These are phyloP conservation scores for Adelognathus sp. DNA, from an alignment of 2,888 invertebrate species.

Conservation along the genomic window DNA sequence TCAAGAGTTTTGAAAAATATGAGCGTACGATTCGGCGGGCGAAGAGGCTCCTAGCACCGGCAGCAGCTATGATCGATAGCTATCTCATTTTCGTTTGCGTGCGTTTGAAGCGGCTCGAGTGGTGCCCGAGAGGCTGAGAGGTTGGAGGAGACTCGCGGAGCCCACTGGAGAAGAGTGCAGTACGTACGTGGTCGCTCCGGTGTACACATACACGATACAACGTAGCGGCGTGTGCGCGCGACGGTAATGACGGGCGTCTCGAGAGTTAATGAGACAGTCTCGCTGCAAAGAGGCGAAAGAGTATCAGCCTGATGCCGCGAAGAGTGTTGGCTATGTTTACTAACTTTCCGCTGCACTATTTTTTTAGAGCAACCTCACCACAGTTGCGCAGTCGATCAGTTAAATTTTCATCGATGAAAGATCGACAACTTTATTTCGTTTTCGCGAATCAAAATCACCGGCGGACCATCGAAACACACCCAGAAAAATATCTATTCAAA, in stretches of 20 bases:
- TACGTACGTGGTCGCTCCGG: constrained; percentile 31
- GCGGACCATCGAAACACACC: too few relatives aligned
- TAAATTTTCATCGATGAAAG: too few relatives aligned
- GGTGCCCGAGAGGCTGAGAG: constrained; percentile 53
- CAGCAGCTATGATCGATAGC: constrained; percentile 64
- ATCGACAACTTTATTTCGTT: too few relatives aligned
- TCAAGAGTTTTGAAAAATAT: constrained; percentile 36
- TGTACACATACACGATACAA: constrained; percentile 32
- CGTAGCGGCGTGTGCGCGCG: constrained; percentile 29
- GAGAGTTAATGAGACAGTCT: constrained; percentile 70
- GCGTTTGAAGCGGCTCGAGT: constrained; percentile 64
- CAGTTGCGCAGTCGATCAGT: too few relatives aligned
- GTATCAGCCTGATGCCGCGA: constrained; percentile 18
- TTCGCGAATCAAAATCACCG: too few relatives aligned
- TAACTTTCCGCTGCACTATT: neutral
- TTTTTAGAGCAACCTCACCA: too few relatives aligned
- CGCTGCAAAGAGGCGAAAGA: constrained; percentile 43
- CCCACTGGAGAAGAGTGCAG: constrained; percentile 18
- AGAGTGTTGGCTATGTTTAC: neutral
- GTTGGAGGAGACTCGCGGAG: constrained; percentile 15
- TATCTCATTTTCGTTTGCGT: constrained; percentile 64
- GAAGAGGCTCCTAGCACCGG: constrained; percentile 42
- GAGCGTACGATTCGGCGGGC: constrained; percentile 25
- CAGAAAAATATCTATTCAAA: too few relatives aligned
- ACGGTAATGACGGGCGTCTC: constrained; percentile 67